phyloP scores from a whole-genome alignment of 2,113 vertebrate species.

The Oryzias melastigma region DNA sequence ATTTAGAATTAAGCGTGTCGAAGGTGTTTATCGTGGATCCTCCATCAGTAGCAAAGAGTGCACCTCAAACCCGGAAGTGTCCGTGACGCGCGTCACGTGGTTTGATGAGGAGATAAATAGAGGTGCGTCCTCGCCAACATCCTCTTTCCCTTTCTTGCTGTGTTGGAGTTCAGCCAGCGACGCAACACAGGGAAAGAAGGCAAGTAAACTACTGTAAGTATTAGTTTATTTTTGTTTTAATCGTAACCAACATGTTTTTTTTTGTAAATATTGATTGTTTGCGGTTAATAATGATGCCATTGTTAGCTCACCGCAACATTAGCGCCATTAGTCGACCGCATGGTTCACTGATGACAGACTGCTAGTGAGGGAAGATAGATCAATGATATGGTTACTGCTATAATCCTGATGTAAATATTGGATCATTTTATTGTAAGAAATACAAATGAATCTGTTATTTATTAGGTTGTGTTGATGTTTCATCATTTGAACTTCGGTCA shows the following conservation, averaged over 20 bases:
- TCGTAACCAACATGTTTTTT: background rate
- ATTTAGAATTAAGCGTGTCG: too few relatives aligned
- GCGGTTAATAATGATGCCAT: background rate
- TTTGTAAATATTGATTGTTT: background rate
- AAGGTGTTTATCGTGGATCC: too few relatives aligned
- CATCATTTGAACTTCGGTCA: too few relatives aligned
- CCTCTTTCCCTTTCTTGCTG: constrained; percentile 20
- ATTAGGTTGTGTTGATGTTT: too few relatives aligned
- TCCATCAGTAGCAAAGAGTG: background rate
- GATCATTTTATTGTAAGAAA: background rate
- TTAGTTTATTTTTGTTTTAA: fast-evolving
- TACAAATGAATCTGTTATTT: background rate
- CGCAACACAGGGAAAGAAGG: fast-evolving
- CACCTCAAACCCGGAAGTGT: constrained; percentile 25
- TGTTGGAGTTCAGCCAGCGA: fast-evolving
- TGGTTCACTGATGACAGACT: constrained; percentile 10
- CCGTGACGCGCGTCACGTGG: constrained; percentile 67
- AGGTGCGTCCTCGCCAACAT: background rate
- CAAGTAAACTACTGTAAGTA: background rate
- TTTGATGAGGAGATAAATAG: constrained; percentile 64
- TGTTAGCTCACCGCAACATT: constrained; percentile 12
- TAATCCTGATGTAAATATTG: too few relatives aligned
- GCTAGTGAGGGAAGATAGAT: too few relatives aligned
- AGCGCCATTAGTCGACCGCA: constrained; percentile 30
- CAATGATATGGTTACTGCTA: too few relatives aligned